phyloP scores from a whole-genome alignment of 1,140 invertebrate genomes.

The Cydia amplana region DNA sequence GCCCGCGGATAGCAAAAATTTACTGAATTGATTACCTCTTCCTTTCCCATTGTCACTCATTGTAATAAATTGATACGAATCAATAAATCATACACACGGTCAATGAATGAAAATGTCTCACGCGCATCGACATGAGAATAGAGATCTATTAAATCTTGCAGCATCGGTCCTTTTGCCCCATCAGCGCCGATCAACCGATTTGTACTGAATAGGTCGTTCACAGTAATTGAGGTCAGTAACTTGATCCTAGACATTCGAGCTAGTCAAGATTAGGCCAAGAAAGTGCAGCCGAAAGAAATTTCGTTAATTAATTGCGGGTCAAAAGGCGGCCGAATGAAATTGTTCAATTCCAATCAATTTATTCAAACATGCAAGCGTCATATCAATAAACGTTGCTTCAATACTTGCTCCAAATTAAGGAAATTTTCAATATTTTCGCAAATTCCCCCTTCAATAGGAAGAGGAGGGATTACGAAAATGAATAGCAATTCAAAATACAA shows the following conservation, averaged over 20 bases:
- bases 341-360: neutral
- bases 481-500: too few relatives aligned
- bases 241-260: constrained; percentile 38
- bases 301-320: constrained; percentile 9
- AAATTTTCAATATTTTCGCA: too few relatives aligned
- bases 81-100: constrained; percentile 23
- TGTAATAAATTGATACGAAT: constrained; percentile 17
- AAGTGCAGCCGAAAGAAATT: constrained; percentile 33
- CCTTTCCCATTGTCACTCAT: neutral
- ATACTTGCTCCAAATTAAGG: too few relatives aligned
- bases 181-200: constrained; percentile 43
- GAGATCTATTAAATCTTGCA: neutral
- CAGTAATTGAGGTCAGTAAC: constrained; percentile 53
- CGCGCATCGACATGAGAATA: neutral
- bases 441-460: too few relatives aligned
- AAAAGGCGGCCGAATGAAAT: neutral
- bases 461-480: too few relatives aligned
- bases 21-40: neutral
- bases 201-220: constrained; percentile 37
- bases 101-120: constrained; percentile 32
- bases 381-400: neutral
- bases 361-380: neutral
- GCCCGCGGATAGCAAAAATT: neutral
- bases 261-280: constrained; percentile 36
- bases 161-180: constrained; percentile 43